Base-by-base conservation (phyloP, 2,888 invertebrate genomes). In the Drosophila algonquin region DNA sequence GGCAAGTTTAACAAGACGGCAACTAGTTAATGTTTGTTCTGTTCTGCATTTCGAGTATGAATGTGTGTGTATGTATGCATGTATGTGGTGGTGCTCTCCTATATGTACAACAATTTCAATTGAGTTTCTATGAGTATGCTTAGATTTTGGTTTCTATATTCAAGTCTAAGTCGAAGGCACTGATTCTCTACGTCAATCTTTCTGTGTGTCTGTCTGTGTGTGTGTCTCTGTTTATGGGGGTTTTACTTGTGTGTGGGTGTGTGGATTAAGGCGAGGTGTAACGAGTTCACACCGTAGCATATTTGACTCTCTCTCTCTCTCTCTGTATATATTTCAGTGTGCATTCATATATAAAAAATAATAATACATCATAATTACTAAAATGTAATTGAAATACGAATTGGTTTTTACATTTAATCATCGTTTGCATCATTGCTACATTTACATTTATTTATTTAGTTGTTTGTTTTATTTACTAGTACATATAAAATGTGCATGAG, bases 331-430 rank as follows among this genome's bases (percentile, higher is more conserved):
- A 44, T 70, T 46, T 44, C 54, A 46, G 61, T 65, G 47, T 64
- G 52, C 27, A n/a, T 53, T 32, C 51, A 60, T 69, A 46, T 63
- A 71, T 73, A 73, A 73, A 68, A 56, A 82, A 82, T 83, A 82
- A 83, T 83, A 82, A 86, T 85, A 85, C 86, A 82, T 85, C 69
- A 85, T 82, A 79, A 85, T 85, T 85, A 82, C 86, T 85, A 82
- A 81, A 81, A 72, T 83, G 81, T 86, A 83, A 86, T 80, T 83
- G 70, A 86, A 82, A 82, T 82, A 86, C 83, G 70, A 54, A 58
- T 67, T 45, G 55, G 61, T 63, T 58, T 54, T 73, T 73, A 73
- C 62, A 74, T 73, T 62, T 59, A 62, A 73, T 73, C 67, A n/a
- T 62, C 67, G 73, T 61, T 73, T 73, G 67, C 68, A 40, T 40